Percentiles rank a stretch among this genome's conserved stretches.
Evolutionary conservation across 1,140 invertebrate genomes (phyloP).

Genomic region (Drosophila arizonae): DNA sequence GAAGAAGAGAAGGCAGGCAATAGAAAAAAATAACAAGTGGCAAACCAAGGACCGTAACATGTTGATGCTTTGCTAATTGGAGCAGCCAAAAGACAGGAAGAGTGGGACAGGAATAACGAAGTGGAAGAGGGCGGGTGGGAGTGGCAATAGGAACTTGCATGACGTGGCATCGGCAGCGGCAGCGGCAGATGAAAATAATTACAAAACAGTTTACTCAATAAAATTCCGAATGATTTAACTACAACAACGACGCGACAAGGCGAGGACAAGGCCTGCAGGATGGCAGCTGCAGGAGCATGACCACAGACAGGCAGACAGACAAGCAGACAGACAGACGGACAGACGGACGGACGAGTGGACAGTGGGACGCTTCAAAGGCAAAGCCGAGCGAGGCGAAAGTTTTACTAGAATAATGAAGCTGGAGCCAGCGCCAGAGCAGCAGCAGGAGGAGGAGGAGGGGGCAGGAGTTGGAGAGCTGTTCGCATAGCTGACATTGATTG

Average conservation of each 20-base stretch:
- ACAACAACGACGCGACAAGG: conserved; percentile 45
- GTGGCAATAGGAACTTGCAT: conserved; percentile 13
- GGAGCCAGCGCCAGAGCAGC: background rate
- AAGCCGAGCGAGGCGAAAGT: conserved; percentile 28
- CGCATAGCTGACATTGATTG: conserved; percentile 70
- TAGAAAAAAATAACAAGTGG: conserved; percentile 25
- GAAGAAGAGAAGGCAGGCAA: background rate
- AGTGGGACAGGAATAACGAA: conserved; percentile 24
- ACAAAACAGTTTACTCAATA: conserved; percentile 78
- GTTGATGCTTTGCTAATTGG: conserved; percentile 75
- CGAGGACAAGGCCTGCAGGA: conserved; percentile 24
- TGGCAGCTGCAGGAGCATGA: conserved; percentile 10
- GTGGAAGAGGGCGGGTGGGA: background rate
- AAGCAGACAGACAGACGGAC: background rate
- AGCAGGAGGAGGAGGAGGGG: background rate
- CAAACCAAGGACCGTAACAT: conserved; percentile 57
- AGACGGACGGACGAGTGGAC: background rate
- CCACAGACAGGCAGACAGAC: conserved; percentile 5
- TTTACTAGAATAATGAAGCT: conserved; percentile 16
- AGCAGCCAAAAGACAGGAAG: conserved; percentile 35
- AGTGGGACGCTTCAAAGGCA: conserved; percentile 11
- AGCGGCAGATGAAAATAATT: conserved; percentile 68
- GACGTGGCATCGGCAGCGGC: conserved; percentile 49
- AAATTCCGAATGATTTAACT: conserved; percentile 77
- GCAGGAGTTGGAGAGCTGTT: background rate